Evolutionary conservation across 2,888 invertebrate genomes (phyloP).

Genomic region (Prenolepis imparis): DNA sequence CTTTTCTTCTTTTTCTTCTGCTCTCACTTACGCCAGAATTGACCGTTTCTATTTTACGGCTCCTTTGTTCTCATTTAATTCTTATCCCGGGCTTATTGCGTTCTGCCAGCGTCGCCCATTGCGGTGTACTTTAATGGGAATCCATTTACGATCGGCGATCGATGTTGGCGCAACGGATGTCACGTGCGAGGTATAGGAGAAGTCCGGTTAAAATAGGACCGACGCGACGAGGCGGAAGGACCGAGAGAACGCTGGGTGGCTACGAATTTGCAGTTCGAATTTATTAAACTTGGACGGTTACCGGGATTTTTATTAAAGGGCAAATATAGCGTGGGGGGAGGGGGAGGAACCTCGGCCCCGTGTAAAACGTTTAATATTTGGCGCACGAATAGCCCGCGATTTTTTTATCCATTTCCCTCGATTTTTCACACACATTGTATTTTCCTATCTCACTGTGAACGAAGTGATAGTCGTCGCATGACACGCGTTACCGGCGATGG

Average conservation of each 20-base stretch:
- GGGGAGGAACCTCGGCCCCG: neutral
- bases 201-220: slow-evolving; percentile 12
- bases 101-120: slow-evolving; percentile 32
- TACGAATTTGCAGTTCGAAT: slow-evolving; percentile 41
- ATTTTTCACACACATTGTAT: slow-evolving; percentile 51
- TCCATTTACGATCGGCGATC: slow-evolving; percentile 54
- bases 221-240: slow-evolving; percentile 31
- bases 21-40: slow-evolving; percentile 61
- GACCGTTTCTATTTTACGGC: slow-evolving; percentile 67
- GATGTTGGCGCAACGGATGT: slow-evolving; percentile 45
- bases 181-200: slow-evolving; percentile 23
- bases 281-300: slow-evolving; percentile 46
- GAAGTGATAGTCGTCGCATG: slow-evolving; percentile 56
- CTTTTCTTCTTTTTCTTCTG: slow-evolving; percentile 30
- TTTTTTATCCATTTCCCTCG: slow-evolving; percentile 44
- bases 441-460: slow-evolving; percentile 51
- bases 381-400: slow-evolving; percentile 35
- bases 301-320: slow-evolving; percentile 52
- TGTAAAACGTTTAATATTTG: slow-evolving; percentile 54
- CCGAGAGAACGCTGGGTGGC: neutral
- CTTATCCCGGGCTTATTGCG: slow-evolving; percentile 57
- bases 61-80: slow-evolving; percentile 59
- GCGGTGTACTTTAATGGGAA: slow-evolving; percentile 51
- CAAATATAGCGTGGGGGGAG: slow-evolving; percentile 32
- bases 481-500: slow-evolving; percentile 57